Percentiles rank a stretch among this genome's conserved stretches.
phyloP scores from a whole-genome alignment of 2,113 vertebrate species.

The Heloderma charlesbogerti region DNA sequence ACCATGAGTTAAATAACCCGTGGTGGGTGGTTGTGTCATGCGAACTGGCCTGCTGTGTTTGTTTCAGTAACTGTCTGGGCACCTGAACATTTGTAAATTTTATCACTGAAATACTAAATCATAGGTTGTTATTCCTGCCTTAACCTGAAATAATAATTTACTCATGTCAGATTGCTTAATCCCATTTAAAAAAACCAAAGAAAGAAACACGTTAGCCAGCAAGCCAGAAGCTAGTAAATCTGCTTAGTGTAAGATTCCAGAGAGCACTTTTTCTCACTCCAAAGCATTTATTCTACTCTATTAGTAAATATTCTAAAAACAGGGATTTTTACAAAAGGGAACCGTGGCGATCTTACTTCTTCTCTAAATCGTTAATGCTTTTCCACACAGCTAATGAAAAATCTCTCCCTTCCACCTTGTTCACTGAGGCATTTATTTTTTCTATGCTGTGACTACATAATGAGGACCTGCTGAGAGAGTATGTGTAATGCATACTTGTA shows the following conservation, averaged over 20 bases:
- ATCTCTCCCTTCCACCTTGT: conserved; percentile 57
- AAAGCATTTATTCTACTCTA: conserved; percentile 33
- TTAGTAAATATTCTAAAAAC: conserved; percentile 45
- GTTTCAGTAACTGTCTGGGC: conserved; percentile 37
- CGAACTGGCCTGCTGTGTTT: conserved; percentile 3
- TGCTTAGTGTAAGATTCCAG: conserved; percentile 25
- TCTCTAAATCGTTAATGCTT: conserved; percentile 54
- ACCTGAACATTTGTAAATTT: conserved; percentile 56
- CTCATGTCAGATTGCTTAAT: conserved; percentile 60
- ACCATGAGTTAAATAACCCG: too few relatives aligned
- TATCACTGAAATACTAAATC: conserved; percentile 54
- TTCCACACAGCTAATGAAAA: conserved; percentile 58
- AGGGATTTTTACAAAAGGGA: conserved; percentile 14
- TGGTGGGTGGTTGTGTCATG: neutral
- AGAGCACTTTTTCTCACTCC: conserved; percentile 30
- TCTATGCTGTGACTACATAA: conserved; percentile 69
- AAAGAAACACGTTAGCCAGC: neutral
- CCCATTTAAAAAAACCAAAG: neutral
- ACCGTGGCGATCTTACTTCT: conserved; percentile 38
- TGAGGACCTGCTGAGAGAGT: conserved; percentile 64
- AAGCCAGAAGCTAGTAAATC: neutral
- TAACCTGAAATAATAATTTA: conserved; percentile 66
- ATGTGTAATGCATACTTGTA: conserved; percentile 59
- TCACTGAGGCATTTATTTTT: conserved; percentile 67
- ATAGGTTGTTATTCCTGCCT: conserved; percentile 52